Conservation (phyloP, 2,797 vertebrate species). For the Fratercula arctica region DNA sequence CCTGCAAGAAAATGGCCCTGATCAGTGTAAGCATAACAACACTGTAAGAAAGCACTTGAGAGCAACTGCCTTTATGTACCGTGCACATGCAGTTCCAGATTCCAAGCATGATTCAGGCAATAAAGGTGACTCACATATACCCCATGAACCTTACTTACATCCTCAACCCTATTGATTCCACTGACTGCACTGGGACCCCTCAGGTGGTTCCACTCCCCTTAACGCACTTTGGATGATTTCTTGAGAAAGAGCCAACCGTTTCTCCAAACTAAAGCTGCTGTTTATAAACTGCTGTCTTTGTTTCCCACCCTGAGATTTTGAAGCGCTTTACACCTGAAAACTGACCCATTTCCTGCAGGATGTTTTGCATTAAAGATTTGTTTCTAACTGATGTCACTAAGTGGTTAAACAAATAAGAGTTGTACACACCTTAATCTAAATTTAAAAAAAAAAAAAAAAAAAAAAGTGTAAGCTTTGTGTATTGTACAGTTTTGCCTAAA, state of each 20-base stretch:
- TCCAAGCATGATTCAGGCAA: background rate
- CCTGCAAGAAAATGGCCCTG: background rate
- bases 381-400: background rate
- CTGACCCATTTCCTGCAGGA: background rate
- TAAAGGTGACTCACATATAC: background rate
- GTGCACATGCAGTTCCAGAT: background rate
- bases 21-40: background rate
- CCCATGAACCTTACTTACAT: background rate
- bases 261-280: background rate
- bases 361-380: background rate
- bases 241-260: background rate
- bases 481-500: background rate
- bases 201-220: background rate
- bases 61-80: background rate
- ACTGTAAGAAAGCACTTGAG: background rate
- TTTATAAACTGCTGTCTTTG: background rate
- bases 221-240: background rate
- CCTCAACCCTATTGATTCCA: background rate
- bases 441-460: background rate
- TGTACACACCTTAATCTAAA: background rate
- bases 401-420: background rate
- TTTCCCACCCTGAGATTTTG: background rate
- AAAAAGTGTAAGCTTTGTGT: background rate
- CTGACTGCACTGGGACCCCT: background rate
- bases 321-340: background rate